phyloP scores from a whole-genome alignment of 2,113 vertebrate species.

The Synchiropus splendidus region DNA sequence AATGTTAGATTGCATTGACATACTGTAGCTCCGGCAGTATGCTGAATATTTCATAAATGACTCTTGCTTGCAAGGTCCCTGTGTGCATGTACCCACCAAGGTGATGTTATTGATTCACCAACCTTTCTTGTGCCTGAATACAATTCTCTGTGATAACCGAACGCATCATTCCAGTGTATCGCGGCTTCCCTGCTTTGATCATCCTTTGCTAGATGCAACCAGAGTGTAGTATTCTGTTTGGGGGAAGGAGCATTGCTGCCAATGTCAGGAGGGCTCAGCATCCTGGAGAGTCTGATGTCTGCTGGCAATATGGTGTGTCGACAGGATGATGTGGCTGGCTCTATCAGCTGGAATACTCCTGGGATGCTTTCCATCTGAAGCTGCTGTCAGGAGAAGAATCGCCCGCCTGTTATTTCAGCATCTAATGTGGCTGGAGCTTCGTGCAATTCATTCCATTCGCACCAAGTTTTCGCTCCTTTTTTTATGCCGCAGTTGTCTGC shows the following conservation, averaged over 20 bases:
- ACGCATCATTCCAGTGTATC: slow-evolving; percentile 35
- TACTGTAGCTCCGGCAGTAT: slow-evolving; percentile 17
- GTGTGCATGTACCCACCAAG: slow-evolving; percentile 6
- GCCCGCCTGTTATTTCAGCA: slow-evolving; percentile 27
- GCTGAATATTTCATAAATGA: slow-evolving; percentile 20
- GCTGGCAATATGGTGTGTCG: slow-evolving; percentile 43
- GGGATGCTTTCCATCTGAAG: slow-evolving; percentile 38
- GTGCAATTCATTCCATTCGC: no score
- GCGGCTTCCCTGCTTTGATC: slow-evolving; percentile 18
- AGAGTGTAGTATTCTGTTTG: slow-evolving; percentile 16
- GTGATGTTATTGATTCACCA: slow-evolving; percentile 31
- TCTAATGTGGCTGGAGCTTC: slow-evolving; percentile 32
- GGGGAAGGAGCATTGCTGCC: slow-evolving; percentile 14
- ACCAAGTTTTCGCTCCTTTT: no score
- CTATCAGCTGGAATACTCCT: slow-evolving; percentile 46
- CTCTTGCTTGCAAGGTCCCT: slow-evolving; percentile 6
- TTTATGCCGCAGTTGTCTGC: background rate
- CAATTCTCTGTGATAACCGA: no score
- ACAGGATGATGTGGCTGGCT: slow-evolving; percentile 29
- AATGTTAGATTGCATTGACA: slow-evolving; percentile 12
- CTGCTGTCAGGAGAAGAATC: slow-evolving; percentile 33
- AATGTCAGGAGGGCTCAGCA: slow-evolving; percentile 34
- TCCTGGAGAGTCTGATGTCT: slow-evolving; percentile 44
- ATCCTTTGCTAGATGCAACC: slow-evolving; percentile 41
- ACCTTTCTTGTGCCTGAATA: slow-evolving; percentile 17